A percentile compares a stretch with the other conserved stretches of the same genome.
phyloP scores from a whole-genome alignment of 1,140 invertebrate genomes.

The Nasonia vitripennis region DNA sequence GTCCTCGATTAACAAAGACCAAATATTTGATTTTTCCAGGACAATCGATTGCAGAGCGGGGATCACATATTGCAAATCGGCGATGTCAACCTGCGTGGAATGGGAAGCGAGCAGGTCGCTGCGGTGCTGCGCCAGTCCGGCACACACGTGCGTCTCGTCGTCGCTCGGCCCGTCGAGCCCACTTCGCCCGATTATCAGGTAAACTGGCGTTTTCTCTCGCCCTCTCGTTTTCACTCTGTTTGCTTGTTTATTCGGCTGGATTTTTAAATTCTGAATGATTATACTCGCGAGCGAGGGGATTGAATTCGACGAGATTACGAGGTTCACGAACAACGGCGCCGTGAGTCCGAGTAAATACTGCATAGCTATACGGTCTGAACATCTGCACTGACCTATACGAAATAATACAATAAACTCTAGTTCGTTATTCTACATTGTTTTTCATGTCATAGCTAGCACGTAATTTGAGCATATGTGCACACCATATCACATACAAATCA shows the following conservation, averaged over 20 bases:
- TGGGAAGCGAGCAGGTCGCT: slow-evolving; percentile 98
- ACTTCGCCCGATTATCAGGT: slow-evolving; percentile 80
- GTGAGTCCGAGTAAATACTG: too few relatives aligned
- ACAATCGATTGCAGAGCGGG: slow-evolving; percentile 93
- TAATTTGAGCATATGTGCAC: background rate
- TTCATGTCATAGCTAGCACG: background rate
- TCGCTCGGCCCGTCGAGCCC: slow-evolving; percentile 90
- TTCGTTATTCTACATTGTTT: background rate
- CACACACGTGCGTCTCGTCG: slow-evolving; percentile 92
- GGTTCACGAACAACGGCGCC: background rate
- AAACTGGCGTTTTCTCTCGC: slow-evolving; percentile 1
- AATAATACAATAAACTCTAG: background rate
- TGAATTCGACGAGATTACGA: background rate
- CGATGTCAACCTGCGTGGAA: slow-evolving; percentile 93
- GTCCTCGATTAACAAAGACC: too few relatives aligned
- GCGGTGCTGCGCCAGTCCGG: slow-evolving; percentile 96
- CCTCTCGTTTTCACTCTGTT: background rate
- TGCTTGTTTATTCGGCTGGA: background rate
- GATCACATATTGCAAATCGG: slow-evolving; percentile 98
- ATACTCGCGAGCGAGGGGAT: background rate
- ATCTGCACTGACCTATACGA: too few relatives aligned
- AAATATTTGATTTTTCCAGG: slow-evolving; percentile 72
- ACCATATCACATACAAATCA: too few relatives aligned
- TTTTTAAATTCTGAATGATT: slow-evolving; percentile 36
- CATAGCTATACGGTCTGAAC: too few relatives aligned